phyloP scores from a whole-genome alignment of 2,797 vertebrate genomes.

The Myoxocephalus aenaeus region DNA sequence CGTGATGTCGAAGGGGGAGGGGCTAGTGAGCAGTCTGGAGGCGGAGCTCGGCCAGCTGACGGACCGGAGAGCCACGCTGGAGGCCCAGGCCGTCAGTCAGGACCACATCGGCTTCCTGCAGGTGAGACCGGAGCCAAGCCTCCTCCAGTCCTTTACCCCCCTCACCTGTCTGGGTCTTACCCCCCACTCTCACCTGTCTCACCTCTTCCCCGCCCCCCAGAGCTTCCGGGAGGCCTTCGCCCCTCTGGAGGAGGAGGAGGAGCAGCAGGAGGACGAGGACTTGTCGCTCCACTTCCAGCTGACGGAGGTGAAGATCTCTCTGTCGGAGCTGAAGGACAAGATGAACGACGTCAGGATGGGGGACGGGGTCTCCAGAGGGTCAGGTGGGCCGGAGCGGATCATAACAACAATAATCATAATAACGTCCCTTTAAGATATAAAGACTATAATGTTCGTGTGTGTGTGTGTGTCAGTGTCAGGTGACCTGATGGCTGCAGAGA shows the following conservation, averaged over 20 bases:
- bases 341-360: conserved; percentile 74
- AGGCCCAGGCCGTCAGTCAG: conserved; percentile 78
- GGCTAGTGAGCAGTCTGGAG: conserved; percentile 67
- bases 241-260: conserved; percentile 39
- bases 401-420: no score
- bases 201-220: conserved; percentile 54
- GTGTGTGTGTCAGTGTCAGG: conserved; percentile 51
- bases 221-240: conserved; percentile 63
- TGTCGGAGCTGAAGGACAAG: conserved; percentile 74
- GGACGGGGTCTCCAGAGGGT: background rate
- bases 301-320: conserved; percentile 68
- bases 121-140: conserved; percentile 51
- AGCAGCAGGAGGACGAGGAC: conserved; percentile 32
- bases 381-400: no score
- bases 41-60: conserved; percentile 67
- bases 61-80: conserved; percentile 68
- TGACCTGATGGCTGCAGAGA: conserved; percentile 68
- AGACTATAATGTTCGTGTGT: no score
- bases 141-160: background rate
- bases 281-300: conserved; percentile 75
- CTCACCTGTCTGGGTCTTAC: no score
- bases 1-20: conserved; percentile 72
- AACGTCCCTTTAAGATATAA: no score
- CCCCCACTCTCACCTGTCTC: background rate
- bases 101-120: conserved; percentile 85